Evolutionary conservation across 2,797 vertebrate genomes (phyloP).

Genomic region (Pangasius sanitwongsei): DNA sequence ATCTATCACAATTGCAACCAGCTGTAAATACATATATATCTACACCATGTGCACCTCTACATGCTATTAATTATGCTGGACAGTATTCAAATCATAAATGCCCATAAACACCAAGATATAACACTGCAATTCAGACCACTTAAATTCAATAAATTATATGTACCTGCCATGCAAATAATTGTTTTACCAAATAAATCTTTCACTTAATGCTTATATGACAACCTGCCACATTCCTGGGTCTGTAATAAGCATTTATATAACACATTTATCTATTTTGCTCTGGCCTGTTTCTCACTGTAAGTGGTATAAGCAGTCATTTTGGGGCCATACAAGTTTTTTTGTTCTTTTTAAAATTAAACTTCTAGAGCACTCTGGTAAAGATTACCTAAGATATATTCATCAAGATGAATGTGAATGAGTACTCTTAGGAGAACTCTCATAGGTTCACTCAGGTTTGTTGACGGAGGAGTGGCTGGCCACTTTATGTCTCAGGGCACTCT

Average conservation of each 20-base stretch:
- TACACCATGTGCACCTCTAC: background rate
- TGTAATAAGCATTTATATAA: background rate
- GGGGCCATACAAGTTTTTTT: background rate
- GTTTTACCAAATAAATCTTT: background rate
- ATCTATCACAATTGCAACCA: slow-evolving; percentile 20
- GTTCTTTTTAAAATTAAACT: background rate
- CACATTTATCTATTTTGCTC: background rate
- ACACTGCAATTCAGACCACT: background rate
- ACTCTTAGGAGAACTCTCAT: background rate
- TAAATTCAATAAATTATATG: background rate
- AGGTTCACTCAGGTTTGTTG: background rate
- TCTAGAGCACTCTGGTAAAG: background rate
- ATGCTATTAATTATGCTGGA: background rate
- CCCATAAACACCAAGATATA: background rate
- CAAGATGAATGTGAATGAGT: background rate
- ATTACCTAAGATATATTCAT: background rate
- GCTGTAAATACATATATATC: background rate
- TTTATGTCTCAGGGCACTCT: background rate
- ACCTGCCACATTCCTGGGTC: background rate
- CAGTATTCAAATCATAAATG: background rate
- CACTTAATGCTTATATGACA: background rate
- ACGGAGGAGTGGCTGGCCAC: too few species aligned
- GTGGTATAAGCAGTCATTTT: background rate
- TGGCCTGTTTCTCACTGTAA: background rate
- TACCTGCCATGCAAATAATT: background rate